A percentile compares a stretch with the other conserved stretches of the same genome.
phyloP scores from a whole-genome alignment of 2,888 invertebrate species.

The Polylopha cassiicola region DNA sequence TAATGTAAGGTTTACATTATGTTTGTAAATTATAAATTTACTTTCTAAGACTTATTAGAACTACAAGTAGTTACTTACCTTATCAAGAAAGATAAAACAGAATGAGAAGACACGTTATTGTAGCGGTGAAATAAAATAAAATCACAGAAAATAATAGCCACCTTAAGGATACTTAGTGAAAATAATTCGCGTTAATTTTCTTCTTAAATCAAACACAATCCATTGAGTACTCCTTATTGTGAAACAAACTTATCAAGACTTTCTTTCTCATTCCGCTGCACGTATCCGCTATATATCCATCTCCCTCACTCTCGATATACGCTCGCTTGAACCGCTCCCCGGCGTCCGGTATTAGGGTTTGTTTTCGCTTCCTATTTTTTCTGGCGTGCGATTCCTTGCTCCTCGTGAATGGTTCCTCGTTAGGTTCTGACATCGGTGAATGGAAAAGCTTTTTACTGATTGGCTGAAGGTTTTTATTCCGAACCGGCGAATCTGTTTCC shows the following conservation, averaged over 20 bases:
- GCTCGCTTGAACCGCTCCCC: slow-evolving; percentile 49
- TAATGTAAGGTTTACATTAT: no score
- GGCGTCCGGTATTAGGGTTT: slow-evolving; percentile 44
- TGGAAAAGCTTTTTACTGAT: slow-evolving; percentile 63
- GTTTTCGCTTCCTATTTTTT: slow-evolving; percentile 50
- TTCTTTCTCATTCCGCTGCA: slow-evolving; percentile 51
- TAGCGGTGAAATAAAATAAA: no score
- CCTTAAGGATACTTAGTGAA: slow-evolving; percentile 3
- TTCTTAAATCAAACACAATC: slow-evolving; percentile 38
- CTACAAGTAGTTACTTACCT: no score
- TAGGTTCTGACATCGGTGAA: slow-evolving; percentile 43
- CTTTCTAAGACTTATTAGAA: no score
- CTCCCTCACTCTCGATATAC: slow-evolving; percentile 52
- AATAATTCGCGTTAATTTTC: slow-evolving; percentile 1
- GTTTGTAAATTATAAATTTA: no score
- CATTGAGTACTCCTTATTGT: slow-evolving; percentile 59
- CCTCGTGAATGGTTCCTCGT: slow-evolving; percentile 32
- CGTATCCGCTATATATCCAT: slow-evolving; percentile 44
- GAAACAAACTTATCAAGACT: slow-evolving; percentile 55
- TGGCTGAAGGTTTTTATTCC: slow-evolving; percentile 47
- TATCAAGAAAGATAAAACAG: no score
- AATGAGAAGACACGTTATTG: no score
- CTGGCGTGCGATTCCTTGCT: slow-evolving; percentile 29
- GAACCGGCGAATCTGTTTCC: slow-evolving; percentile 57
- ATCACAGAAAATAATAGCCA: no score